phyloP scores from a whole-genome alignment of 2,113 vertebrate species.

The Brachyistius frenatus region DNA sequence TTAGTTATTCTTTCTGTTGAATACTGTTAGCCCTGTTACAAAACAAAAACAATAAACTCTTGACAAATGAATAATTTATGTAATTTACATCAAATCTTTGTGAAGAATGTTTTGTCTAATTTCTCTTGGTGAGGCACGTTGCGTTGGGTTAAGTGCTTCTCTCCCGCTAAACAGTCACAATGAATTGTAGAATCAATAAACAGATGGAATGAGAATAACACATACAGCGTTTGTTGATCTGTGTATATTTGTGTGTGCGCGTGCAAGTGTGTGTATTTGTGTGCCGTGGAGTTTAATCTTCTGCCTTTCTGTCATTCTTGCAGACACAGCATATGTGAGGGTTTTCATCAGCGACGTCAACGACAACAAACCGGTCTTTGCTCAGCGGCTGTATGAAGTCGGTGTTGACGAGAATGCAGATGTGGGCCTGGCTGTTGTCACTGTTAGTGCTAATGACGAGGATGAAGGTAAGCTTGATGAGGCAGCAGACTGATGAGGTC shows the following conservation, averaged over 20 bases:
- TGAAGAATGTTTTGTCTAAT: slow-evolving; percentile 81
- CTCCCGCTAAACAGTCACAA: slow-evolving; percentile 61
- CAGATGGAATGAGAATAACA: slow-evolving; percentile 45
- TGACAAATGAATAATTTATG: slow-evolving; percentile 80
- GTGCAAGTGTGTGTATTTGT: not conserved
- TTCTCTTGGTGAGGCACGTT: slow-evolving; percentile 71
- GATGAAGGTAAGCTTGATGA: slow-evolving; percentile 87
- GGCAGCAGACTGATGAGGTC: slow-evolving; percentile 6
- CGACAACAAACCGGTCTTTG: slow-evolving; percentile 91
- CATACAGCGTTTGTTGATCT: not conserved
- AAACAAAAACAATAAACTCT: slow-evolving; percentile 48
- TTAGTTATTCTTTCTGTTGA: slow-evolving; percentile 52
- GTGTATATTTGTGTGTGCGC: slow-evolving; percentile 3
- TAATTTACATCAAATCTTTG: slow-evolving; percentile 80
- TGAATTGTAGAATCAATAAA: slow-evolving; percentile 65
- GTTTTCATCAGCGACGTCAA: slow-evolving; percentile 93
- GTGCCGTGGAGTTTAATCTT: slow-evolving; percentile 34
- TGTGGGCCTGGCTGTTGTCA: slow-evolving; percentile 86
- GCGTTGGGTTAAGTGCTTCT: slow-evolving; percentile 66
- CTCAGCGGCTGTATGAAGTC: slow-evolving; percentile 87
- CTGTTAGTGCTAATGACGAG: slow-evolving; percentile 88
- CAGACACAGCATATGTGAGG: slow-evolving; percentile 89
- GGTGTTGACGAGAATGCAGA: slow-evolving; percentile 89
- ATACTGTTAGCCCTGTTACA: slow-evolving; percentile 25
- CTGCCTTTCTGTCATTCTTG: slow-evolving; percentile 56